These are phyloP conservation scores for Chunga burmeisteri DNA, from an alignment of 2,113 vertebrate genomes.

Conservation along the genomic window DNA sequence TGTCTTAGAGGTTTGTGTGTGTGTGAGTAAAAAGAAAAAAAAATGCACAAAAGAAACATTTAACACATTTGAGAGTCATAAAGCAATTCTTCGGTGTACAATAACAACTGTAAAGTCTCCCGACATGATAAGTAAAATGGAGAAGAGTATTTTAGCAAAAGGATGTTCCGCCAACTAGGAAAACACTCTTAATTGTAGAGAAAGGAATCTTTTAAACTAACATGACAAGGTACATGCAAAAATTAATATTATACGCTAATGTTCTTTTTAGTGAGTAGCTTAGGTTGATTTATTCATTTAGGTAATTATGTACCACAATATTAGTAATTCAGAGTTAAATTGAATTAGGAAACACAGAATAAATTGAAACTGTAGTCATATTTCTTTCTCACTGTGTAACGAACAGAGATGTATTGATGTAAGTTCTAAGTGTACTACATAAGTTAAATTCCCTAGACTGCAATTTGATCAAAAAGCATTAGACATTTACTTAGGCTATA, in stretches of 20 bases:
- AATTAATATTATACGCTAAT: slow-evolving; percentile 82
- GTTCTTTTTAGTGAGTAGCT: slow-evolving; percentile 84
- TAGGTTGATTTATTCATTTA: slow-evolving; percentile 93
- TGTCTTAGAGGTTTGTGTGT: not conserved
- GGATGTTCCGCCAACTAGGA: slow-evolving; percentile 63
- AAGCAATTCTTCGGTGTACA: slow-evolving; percentile 52
- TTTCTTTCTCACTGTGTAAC: slow-evolving; percentile 79
- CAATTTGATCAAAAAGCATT: slow-evolving; percentile 83
- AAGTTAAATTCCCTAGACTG: slow-evolving; percentile 84
- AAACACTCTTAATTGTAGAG: slow-evolving; percentile 70
- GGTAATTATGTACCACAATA: slow-evolving; percentile 91
- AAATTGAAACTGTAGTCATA: slow-evolving; percentile 84
- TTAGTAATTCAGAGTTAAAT: slow-evolving; percentile 95
- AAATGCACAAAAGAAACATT: not conserved
- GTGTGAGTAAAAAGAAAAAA: not conserved
- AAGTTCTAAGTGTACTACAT: slow-evolving; percentile 76
- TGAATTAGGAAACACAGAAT: slow-evolving; percentile 85
- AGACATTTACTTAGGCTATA: slow-evolving; percentile 81
- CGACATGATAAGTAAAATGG: slow-evolving; percentile 1
- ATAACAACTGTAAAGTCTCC: slow-evolving; percentile 43
- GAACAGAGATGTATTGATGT: slow-evolving; percentile 80
- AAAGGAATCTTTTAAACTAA: slow-evolving; percentile 84
- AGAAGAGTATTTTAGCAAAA: slow-evolving; percentile 68
- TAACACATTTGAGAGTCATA: slow-evolving; percentile 44
- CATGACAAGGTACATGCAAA: slow-evolving; percentile 81